Base-by-base conservation (phyloP, 1,140 invertebrate genomes). In the Leptonema lineaticorne region DNA sequence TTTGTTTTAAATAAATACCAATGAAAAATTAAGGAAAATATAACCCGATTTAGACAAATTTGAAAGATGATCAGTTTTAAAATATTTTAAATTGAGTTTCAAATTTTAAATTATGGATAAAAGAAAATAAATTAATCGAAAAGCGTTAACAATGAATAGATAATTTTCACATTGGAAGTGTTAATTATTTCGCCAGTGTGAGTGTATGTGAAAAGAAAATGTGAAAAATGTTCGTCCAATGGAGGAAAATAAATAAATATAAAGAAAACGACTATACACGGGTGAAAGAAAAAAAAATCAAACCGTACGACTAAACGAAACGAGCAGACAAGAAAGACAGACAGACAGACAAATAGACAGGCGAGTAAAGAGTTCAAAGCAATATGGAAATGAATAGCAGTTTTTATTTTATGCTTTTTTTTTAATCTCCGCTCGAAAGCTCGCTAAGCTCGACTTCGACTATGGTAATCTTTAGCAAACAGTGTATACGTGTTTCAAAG, bases 321-420 rank as follows among this genome's bases (percentile, higher is more conserved):
- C 11, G 29, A 33, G 33, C 33, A 30, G 57, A 33, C 28, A 33
- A 62, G 59, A 62, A 0, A 62, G 59, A 33, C 20, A 62, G 59
- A 26, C 50, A 53, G 33, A n/a, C 59, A 27, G 29, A 62, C 59
- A 62, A 24, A 24, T 16, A 27, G 22, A 26, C 37, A 41, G 29
- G 16, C 62, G 45, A 26, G 62, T 9, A 64, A 64, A 9, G 45
- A 45, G 62, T 64, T 64, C 27, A 46, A 46, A 22, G 16, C 11
- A 62, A 62, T 64, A 64, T 64, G 62, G 62, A 64, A 64, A 64
- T 64, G 37, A 64, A 64, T 64, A 20, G 62, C 50, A 16, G n/a
- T n/a, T n/a, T n/a, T n/a, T n/a, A n/a, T n/a, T 64, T 30, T 64
- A 11, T 41, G 18, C 46, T n/a, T n/a, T n/a, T n/a, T n/a, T n/a